Evolutionary conservation across 2,113 vertebrate genomes (phyloP).

Genomic region (Macaca fascicularis): DNA sequence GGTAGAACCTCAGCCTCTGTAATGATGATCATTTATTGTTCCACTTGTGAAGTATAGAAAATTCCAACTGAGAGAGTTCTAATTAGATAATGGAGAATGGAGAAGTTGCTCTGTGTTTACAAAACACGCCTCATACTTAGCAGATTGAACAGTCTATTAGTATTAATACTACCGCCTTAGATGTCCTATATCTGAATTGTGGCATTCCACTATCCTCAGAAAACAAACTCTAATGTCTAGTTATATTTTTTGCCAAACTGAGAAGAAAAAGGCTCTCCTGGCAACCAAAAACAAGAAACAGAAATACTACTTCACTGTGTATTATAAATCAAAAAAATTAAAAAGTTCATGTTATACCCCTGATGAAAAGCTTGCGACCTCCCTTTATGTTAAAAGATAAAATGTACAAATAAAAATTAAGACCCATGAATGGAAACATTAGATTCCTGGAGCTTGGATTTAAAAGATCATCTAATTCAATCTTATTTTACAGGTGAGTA

Average conservation of each 20-base stretch:
- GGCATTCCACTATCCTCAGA: not conserved
- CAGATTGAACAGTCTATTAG: not conserved
- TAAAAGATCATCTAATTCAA: not conserved
- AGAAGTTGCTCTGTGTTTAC: not conserved
- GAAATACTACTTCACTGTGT: conserved; percentile 56
- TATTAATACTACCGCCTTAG: not conserved
- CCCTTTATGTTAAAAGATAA: conserved; percentile 1
- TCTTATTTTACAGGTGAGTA: conserved; percentile 30
- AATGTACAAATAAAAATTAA: not conserved
- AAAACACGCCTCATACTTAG: conserved; percentile 4
- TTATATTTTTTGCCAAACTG: conserved; percentile 54
- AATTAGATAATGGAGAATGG: not conserved
- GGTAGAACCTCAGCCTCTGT: not conserved
- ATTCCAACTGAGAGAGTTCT: not conserved
- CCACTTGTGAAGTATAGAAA: not conserved
- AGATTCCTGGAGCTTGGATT: not conserved
- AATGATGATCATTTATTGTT: not conserved
- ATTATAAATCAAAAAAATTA: conserved; percentile 52
- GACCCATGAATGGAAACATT: conserved; percentile 22
- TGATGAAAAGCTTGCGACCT: not conserved
- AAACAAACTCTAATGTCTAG: conserved; percentile 56
- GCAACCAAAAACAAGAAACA: conserved; percentile 69
- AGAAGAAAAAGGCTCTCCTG: conserved; percentile 54
- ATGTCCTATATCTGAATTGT: not conserved
- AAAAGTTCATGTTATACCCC: not conserved